phyloP scores from a whole-genome alignment of 2,888 invertebrate species.

The Agrotis puta region DNA sequence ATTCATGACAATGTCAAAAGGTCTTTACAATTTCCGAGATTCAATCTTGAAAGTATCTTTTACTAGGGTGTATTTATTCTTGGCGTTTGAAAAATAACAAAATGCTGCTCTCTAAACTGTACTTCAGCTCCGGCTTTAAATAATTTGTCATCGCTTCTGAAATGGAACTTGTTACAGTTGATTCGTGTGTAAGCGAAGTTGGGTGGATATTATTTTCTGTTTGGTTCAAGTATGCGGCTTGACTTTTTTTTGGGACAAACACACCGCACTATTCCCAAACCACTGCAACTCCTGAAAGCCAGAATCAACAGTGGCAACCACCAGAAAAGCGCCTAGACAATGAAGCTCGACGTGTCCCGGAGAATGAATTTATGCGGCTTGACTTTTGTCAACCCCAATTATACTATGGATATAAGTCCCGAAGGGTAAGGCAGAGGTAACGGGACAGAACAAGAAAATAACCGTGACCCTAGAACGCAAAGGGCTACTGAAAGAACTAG shows the following conservation, averaged over 20 bases:
- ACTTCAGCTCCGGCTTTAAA: not conserved
- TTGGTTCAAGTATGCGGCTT: not conserved
- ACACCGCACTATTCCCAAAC: too few species aligned
- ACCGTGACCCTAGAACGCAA: too few species aligned
- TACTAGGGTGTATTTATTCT: constrained; percentile 40
- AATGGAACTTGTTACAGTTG: constrained; percentile 5
- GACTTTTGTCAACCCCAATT: not conserved
- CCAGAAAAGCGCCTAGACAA: too few species aligned
- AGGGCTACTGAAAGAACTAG: too few species aligned
- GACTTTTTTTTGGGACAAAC: too few species aligned
- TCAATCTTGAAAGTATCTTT: constrained; percentile 51
- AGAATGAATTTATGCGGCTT: too few species aligned
- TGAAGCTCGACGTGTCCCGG: too few species aligned
- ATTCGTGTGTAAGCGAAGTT: not conserved
- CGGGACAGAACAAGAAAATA: too few species aligned
- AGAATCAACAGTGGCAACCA: too few species aligned
- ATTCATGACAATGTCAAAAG: constrained; percentile 72
- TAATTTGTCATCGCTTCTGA: constrained; percentile 26
- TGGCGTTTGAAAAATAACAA: constrained; percentile 29
- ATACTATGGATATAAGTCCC: too few species aligned
- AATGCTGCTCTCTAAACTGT: constrained; percentile 12
- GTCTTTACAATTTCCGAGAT: constrained; percentile 66
- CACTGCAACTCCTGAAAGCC: too few species aligned
- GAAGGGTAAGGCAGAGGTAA: not conserved
- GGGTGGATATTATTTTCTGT: not conserved